Conservation (phyloP, 2,797 vertebrate species). For the Vultur gryphus region DNA sequence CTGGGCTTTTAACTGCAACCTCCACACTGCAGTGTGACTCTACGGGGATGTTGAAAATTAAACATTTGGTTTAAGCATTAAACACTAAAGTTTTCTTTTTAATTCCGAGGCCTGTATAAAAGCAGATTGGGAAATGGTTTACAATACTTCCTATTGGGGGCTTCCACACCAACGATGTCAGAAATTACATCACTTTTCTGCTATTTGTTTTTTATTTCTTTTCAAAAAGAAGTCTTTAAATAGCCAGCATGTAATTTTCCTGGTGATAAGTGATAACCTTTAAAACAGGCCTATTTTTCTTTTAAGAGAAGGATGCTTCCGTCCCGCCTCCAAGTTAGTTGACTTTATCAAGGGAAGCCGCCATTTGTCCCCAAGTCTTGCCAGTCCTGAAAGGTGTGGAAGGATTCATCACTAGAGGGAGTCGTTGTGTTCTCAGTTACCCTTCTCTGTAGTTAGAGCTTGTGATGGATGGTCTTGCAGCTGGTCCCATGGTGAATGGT, state of each 20-base stretch:
- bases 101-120: neutral
- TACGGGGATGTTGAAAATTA: constrained; percentile 54
- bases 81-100: constrained; percentile 53
- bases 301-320: neutral
- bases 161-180: neutral
- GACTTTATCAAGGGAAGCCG: neutral
- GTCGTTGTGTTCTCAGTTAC: neutral
- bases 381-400: neutral
- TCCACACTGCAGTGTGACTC: constrained; percentile 12
- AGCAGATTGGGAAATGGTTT: constrained; percentile 38
- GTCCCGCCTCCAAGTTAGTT: neutral
- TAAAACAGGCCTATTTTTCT: neutral
- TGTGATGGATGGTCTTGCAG: neutral
- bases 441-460: neutral
- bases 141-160: neutral
- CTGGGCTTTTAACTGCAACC: constrained; percentile 19
- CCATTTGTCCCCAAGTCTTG: neutral
- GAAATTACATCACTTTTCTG: neutral
- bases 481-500: neutral
- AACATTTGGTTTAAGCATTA: constrained; percentile 68
- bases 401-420: neutral
- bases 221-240: neutral
- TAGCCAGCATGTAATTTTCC: neutral
- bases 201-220: neutral
- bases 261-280: neutral